Evolutionary conservation across 2,797 vertebrate species (phyloP).

Genomic region (Gymnopithys bicolor): DNA sequence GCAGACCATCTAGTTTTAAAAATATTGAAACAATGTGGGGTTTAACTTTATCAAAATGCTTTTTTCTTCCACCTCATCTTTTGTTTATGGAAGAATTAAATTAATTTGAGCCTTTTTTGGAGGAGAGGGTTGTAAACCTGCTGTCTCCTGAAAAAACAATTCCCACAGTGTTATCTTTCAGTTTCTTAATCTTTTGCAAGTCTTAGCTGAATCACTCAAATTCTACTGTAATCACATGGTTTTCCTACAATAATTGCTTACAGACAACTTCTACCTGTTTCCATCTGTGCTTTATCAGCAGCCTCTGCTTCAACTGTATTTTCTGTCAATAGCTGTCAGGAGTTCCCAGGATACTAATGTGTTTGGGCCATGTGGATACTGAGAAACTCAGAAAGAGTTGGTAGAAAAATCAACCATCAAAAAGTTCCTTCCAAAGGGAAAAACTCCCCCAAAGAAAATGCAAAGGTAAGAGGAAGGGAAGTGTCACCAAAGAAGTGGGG

Average conservation of each 20-base stretch:
- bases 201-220: neutral
- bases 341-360: slow-evolving; percentile 66
- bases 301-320: neutral
- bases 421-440: neutral
- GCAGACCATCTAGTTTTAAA: neutral
- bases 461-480: neutral
- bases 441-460: fast-evolving
- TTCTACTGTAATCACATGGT: neutral
- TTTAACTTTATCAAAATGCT: neutral
- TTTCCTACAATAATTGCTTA: slow-evolving; percentile 32
- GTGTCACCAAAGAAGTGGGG: neutral
- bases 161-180: neutral
- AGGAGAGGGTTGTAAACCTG: neutral
- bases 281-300: slow-evolving; percentile 60
- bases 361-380: neutral
- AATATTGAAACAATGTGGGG: neutral
- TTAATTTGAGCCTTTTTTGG: neutral
- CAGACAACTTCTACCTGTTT: neutral
- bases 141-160: neutral
- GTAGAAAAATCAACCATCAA: neutral
- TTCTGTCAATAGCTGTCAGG: slow-evolving; percentile 56
- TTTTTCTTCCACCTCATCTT: neutral
- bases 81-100: neutral
- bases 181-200: neutral
- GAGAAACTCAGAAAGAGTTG: neutral